Conservation (phyloP, 2,113 vertebrate species). For the Indicator indicator region DNA sequence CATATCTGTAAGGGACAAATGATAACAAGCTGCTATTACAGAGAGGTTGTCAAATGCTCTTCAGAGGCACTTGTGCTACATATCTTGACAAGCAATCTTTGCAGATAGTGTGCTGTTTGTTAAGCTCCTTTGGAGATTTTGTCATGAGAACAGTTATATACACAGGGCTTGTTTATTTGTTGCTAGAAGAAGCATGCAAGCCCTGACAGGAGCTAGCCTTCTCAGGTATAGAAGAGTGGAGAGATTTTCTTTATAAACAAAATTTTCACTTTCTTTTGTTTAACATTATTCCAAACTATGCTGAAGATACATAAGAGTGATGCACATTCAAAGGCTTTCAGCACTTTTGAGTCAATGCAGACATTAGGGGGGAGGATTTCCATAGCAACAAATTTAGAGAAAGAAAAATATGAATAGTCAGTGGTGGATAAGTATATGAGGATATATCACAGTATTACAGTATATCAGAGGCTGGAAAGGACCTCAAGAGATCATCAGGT, state of each 20-base stretch:
- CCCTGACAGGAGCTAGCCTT: not conserved
- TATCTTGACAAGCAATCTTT: not conserved
- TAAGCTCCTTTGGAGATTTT: not conserved
- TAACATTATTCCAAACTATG: not conserved
- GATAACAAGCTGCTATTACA: too few species aligned
- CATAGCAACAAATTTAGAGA: conserved; percentile 70
- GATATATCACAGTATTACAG: not conserved
- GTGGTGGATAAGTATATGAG: conserved; percentile 7
- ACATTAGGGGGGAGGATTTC: conserved; percentile 39
- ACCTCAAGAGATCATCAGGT: too few species aligned
- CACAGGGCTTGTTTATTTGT: not conserved
- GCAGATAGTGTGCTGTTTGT: not conserved
- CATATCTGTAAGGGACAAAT: too few species aligned
- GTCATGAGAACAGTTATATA: not conserved
- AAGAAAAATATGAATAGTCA: conserved; percentile 34
- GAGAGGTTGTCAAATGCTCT: not conserved
- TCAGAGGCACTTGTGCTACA: not conserved
- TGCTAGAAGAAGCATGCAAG: too few species aligned
- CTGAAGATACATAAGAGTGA: not conserved
- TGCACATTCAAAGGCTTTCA: not conserved
- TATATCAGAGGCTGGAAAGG: too few species aligned
- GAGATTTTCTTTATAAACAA: not conserved
- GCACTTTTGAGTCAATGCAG: conserved; percentile 24
- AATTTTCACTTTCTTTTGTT: not conserved
- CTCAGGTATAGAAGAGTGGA: not conserved